A percentile compares a stretch with the other conserved stretches of the same genome.
Evolutionary conservation across 2,888 invertebrate species (phyloP).

Genomic region (Pollenia amentaria): DNA sequence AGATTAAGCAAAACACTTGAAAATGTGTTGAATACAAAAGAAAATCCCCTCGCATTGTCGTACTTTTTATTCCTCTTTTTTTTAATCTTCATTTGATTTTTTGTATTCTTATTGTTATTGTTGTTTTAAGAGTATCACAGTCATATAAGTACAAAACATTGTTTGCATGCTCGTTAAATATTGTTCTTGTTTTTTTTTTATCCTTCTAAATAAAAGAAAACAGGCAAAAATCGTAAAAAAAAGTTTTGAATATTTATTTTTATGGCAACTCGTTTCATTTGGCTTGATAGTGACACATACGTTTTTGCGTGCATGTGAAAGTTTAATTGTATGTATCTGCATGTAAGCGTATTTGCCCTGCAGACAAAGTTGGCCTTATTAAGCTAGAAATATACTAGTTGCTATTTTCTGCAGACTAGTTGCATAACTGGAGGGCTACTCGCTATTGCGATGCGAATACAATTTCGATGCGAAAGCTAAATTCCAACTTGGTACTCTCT

Average conservation of each 20-base stretch:
- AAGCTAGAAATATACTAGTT: too few relatives aligned
- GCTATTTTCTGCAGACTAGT: too few relatives aligned
- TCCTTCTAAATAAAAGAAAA: background rate
- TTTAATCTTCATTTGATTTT: conserved; percentile 29
- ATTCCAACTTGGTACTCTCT: too few relatives aligned
- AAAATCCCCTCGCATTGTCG: background rate
- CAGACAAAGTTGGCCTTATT: too few relatives aligned
- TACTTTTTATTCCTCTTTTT: background rate
- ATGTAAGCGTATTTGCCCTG: background rate
- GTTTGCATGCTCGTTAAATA: conserved; percentile 40
- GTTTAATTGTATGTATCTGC: background rate
- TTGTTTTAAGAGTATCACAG: conserved; percentile 15
- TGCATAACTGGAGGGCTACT: too few relatives aligned
- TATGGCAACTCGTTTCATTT: conserved; percentile 10
- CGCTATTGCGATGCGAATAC: too few relatives aligned
- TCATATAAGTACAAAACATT: conserved; percentile 11
- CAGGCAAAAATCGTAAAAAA: conserved; percentile 5
- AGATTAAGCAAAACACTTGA: conserved; percentile 34
- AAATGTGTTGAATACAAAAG: conserved; percentile 28
- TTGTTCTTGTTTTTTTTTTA: background rate
- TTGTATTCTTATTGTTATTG: conserved; percentile 16
- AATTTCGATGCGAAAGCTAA: too few relatives aligned
- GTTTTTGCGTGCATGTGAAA: background rate
- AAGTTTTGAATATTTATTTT: conserved; percentile 18
- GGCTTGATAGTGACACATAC: background rate